Base-by-base conservation (phyloP, 2,797 vertebrate species). In the Onychomys torridus region DNA sequence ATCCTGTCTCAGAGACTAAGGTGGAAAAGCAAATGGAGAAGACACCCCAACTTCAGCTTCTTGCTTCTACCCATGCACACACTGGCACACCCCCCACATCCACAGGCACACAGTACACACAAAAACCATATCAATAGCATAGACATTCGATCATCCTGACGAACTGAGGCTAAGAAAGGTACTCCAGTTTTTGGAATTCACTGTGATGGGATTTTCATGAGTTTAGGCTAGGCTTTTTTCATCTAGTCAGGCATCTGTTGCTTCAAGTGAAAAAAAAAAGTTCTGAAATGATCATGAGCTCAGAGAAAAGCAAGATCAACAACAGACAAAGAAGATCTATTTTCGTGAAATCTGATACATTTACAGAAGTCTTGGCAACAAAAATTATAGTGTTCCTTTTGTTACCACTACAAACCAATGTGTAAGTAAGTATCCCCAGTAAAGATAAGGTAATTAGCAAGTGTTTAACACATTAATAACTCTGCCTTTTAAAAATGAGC, bases 271-370 rank as follows among this genome's bases (percentile, higher is more conserved):
- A 89, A 89, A 61, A 52, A 77, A 73, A 93, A 91, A 43, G 49
- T 25, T 73, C 78, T 73, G 49, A 94, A 86, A 82, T 93, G 69
- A 57, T 77, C 83, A 59, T 61, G 65, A 93, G 69, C n/a, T 37
- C 2, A 3, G 57, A 63, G 63, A 13, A 2, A 81, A 69, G 46
- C 37, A 5, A 40, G 67, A 21, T 14, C 10, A 67, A 90, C 19
- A 85, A 78, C 7, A 29, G 19, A 23, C 73, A 89, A 67, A 77
- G 13, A 46, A 83, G 84, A n/a, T 2, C 4, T 2, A 55, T 59
- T 81, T 90, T 88, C 7, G 59, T 9, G 40, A 89, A 81, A 37
- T n/a, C 69, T 12, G 61, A 91, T 61, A 37, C 61, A 55, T 55
- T 40, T 34, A 94, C 12, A 59, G 71, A 71, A 90, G 52, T 78